Evolutionary conservation across 2,797 vertebrate species (phyloP), one percentile per base, ranked within the genome.

Genomic region (Emys orbicularis): DNA sequence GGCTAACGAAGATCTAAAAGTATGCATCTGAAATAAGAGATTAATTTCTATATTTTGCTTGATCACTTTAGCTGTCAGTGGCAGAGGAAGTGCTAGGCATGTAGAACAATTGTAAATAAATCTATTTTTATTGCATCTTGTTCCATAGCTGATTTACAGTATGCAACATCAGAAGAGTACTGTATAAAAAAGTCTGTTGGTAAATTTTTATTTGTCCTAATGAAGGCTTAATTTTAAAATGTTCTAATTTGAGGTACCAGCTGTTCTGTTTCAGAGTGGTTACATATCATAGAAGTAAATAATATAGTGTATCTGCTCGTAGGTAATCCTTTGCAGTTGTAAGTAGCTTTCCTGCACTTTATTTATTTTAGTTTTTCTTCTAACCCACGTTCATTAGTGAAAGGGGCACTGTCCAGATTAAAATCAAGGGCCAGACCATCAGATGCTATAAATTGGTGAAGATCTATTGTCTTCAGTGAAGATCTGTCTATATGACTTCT

Each of bases 191-290:
- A 97, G 91, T 93, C 94, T 95, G 89, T 97, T 97, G 97, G 92
- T 97, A 96, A 96, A 90, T 98, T 98, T 98, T 98, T 98, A 97
- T 97, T 97, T 93, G 90, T 96, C 97, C 97, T 98, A 2, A 1
- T 96, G 57, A 79, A 94, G 68, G 76, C 87, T 97, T 98, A 84
- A 95, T 98, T 98, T 98, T 98, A 96, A 97, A 96, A 31, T 9
- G 41, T 96, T 98, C 92, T 97, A 93, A 94, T 98, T 90, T 93
- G 97, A 98, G 97, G 91, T 97, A 92, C 98, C 98, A 98, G 98
- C 97, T 98, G 98, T 97, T 98, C 94, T 79, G 57, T 74, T 90
- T 86, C 89, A 65, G 95, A 97, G 91, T 94, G 96, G 88, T 91
- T 83, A 8, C 37, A 8, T 97, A 94, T 95, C 97, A 96, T 94